Percentiles rank a stretch among this genome's conserved stretches.
Conservation (phyloP, 2,888 invertebrate species). For the Lasioglossum villosulum region DNA sequence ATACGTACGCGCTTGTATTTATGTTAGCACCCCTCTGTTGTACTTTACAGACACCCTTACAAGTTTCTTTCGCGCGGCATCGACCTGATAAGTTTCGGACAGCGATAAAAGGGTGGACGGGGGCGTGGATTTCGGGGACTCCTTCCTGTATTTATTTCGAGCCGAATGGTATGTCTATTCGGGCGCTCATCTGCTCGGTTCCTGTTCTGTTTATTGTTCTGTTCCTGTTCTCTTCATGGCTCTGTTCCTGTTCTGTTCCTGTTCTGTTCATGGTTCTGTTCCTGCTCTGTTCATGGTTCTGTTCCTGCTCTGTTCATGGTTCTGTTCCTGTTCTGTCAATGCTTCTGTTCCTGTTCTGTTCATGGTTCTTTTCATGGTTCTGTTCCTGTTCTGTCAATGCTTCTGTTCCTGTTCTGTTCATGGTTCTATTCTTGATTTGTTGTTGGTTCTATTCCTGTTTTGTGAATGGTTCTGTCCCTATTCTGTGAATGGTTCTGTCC, state of each 20-base stretch:
- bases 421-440: too few species aligned
- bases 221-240: background rate
- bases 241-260: background rate
- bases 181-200: background rate
- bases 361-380: too few species aligned
- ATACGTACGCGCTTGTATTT: background rate
- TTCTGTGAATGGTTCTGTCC: too few species aligned
- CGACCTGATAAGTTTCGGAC: conserved; percentile 15
- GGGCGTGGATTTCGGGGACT: background rate
- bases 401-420: too few species aligned
- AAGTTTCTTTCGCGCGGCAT: background rate
- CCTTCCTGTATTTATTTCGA: conserved; percentile 11
- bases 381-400: too few species aligned
- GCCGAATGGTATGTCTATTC: background rate
- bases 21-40: background rate
- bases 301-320: too few species aligned
- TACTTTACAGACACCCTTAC: conserved; percentile 10
- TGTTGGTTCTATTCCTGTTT: too few species aligned
- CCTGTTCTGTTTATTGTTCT: background rate
- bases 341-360: too few species aligned
- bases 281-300: background rate
- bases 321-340: too few species aligned
- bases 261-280: too few species aligned
- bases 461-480: too few species aligned
- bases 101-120: background rate